Percentiles rank a stretch among this genome's conserved stretches.
These are phyloP conservation scores for Hylia prasina DNA, from an alignment of 2,113 vertebrate genomes.

Conservation along the genomic window DNA sequence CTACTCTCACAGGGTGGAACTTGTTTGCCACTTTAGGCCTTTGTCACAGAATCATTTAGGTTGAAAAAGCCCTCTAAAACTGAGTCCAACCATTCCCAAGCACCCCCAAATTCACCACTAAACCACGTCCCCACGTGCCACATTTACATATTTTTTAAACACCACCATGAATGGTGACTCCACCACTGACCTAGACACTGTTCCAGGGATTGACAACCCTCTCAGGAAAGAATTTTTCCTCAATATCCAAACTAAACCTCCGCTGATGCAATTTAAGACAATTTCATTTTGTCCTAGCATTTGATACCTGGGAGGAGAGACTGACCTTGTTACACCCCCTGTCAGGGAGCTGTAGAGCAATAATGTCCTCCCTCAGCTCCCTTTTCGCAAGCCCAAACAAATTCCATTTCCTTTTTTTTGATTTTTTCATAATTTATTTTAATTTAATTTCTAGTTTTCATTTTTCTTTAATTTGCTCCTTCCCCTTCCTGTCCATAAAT, in stretches of 20 bases:
- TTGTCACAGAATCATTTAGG: not conserved
- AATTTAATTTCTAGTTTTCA: too few relatives aligned
- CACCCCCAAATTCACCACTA: accelerated
- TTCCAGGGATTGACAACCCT: not conserved
- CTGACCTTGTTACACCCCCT: not conserved
- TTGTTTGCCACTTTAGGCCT: not conserved
- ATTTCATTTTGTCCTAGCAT: not conserved
- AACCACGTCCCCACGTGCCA: not conserved
- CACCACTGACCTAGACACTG: not conserved
- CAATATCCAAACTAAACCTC: not conserved
- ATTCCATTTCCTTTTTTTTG: accelerated
- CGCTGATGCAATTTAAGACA: not conserved
- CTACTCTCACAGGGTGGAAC: not conserved
- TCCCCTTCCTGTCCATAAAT: not conserved
- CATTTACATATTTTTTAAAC: accelerated
- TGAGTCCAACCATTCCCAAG: not conserved
- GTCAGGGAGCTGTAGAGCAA: accelerated
- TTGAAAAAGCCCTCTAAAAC: not conserved
- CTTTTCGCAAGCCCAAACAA: not conserved
- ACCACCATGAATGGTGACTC: too few relatives aligned
- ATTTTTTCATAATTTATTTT: not conserved
- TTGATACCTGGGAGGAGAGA: not conserved
- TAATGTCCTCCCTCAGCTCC: not conserved
- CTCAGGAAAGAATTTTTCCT: not conserved
- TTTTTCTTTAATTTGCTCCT: not conserved